Percentiles rank a stretch among this genome's conserved stretches.
Evolutionary conservation across 2,888 invertebrate genomes (phyloP).

Genomic region (Cylloceria caligata): DNA sequence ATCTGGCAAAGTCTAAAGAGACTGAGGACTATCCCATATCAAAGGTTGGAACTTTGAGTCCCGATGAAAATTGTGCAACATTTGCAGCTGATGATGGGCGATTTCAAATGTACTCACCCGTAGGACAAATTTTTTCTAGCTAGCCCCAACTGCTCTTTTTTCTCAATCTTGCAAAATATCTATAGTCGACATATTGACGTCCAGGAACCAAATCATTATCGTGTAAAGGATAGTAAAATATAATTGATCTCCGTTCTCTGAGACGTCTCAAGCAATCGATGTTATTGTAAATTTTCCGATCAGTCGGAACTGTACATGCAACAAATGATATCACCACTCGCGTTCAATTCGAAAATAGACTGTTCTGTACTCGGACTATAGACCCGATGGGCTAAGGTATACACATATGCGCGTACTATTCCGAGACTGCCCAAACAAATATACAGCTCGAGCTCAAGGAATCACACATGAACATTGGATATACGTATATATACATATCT

Average conservation of each 20-base stretch:
- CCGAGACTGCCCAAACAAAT: constrained; percentile 49
- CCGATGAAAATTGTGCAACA: background rate
- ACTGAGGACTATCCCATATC: background rate
- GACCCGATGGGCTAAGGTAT: constrained; percentile 21
- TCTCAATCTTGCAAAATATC: background rate
- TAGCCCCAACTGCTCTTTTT: background rate
- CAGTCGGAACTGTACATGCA: background rate
- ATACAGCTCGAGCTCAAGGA: constrained; percentile 30
- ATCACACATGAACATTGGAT: constrained; percentile 25
- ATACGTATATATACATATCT: background rate
- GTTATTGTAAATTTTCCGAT: constrained; percentile 1
- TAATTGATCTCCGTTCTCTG: background rate
- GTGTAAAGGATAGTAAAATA: too few relatives aligned
- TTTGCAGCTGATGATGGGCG: background rate
- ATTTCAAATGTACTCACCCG: background rate
- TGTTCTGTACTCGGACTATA: constrained; percentile 21
- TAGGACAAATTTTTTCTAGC: background rate
- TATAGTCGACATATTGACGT: too few relatives aligned
- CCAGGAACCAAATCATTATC: too few relatives aligned
- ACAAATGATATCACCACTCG: constrained; percentile 17
- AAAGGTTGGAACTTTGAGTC: background rate
- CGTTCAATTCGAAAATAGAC: constrained; percentile 63
- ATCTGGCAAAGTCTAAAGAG: background rate
- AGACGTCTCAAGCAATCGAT: background rate
- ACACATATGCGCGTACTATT: constrained; percentile 55